Base-by-base conservation (phyloP, 2,113 vertebrate genomes). In the Nothoprocta perdicaria region DNA sequence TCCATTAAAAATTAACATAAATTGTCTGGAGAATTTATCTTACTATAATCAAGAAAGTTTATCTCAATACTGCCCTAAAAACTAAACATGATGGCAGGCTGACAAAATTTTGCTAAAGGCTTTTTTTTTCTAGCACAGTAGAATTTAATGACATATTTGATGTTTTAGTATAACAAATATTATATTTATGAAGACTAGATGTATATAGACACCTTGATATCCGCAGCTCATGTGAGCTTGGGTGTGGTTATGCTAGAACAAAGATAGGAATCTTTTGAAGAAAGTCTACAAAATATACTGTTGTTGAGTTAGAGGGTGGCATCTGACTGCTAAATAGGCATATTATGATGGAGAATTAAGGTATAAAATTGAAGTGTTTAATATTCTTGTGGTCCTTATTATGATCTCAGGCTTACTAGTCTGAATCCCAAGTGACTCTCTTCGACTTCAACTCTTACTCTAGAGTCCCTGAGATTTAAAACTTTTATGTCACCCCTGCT, bases 1-100 rank as follows among this genome's bases (percentile, higher is more conserved):
- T 96, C 94, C 95, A 96, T 97, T 97, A 96, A 97, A 95, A 96
- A 97, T 97, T 97, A 97, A 96, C 97, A 97, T 96, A 97, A 97
- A 96, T 90, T 95, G 94, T 97, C 97, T 81, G 46, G 95, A 92
- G 97, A 92, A 86, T 97, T 95, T 94, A 94, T 95, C 93, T 91
- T 93, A 63, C 72, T 80, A 95, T 89, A 96, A 96, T 97, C 97
- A 95, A 94, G 31, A 94, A 93, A 95, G 41, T 86, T 95, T 96
- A 97, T 88, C 95, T 87, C 65, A 81, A 88, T 90, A 91, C 27
- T 43, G 80, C 77, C 86, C 87, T 93, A 95, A 96, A 96, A 92
- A 15, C 77, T 84, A 85, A 96, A 91, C 53, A 71, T 69, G 76
- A 81, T 66, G 79, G 46, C 23, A 67, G 45, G 4, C 52, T 86